Percentiles rank a stretch among this genome's conserved stretches.
Conservation (phyloP, 2,888 invertebrate species). For the Allygus modestus region DNA sequence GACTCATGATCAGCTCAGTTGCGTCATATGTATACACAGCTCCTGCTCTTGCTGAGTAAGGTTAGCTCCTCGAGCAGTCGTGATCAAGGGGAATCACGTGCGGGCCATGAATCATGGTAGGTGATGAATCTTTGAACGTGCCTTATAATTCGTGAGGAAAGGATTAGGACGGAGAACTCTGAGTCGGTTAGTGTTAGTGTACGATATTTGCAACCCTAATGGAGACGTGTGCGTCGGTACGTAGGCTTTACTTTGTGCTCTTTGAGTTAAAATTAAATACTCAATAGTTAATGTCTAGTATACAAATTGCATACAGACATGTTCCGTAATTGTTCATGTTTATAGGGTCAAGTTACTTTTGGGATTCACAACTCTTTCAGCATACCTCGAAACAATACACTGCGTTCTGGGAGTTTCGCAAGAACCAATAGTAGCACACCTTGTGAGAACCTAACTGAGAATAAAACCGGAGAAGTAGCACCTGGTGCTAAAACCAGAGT, state of each 20-base stretch:
- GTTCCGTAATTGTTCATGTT: too few species aligned
- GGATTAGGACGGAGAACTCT: background rate
- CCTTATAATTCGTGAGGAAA: background rate
- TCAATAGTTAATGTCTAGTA: too few species aligned
- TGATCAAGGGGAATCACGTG: background rate
- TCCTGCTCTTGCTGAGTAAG: background rate
- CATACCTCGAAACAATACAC: background rate
- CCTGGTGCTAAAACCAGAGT: background rate
- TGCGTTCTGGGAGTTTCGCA: too few species aligned
- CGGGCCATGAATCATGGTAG: background rate
- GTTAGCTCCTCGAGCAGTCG: background rate
- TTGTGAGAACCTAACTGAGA: background rate
- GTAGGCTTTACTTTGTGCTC: background rate
- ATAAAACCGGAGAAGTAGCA: background rate
- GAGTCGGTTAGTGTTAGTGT: background rate
- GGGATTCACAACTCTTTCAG: too few species aligned
- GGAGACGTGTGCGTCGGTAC: too few species aligned
- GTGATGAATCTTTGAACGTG: conserved; percentile 17
- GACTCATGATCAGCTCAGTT: conserved; percentile 2
- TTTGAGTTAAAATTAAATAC: background rate
- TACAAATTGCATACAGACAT: too few species aligned
- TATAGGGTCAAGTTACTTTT: too few species aligned
- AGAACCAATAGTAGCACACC: background rate
- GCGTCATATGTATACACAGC: conserved; percentile 21
- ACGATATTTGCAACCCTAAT: background rate